Base-by-base conservation (phyloP, 1,140 invertebrate species). In the Drosophila tani region DNA sequence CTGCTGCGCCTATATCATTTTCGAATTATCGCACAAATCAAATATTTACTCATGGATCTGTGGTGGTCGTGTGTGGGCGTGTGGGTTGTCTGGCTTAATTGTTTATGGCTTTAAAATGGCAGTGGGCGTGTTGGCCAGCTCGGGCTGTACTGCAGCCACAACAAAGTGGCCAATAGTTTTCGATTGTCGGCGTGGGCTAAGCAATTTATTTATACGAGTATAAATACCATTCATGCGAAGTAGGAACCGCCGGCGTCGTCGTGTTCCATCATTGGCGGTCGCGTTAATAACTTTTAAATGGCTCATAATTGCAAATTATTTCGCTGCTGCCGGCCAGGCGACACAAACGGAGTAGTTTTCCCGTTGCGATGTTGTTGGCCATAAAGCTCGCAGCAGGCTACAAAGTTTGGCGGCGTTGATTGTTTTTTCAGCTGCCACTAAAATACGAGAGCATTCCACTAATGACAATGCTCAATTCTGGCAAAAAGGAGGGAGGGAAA, bases 241-340 rank as follows among this genome's bases (percentile, higher is more conserved):
- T 60, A 60, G 68, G 55, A 74, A 51, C 29, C 24, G n/a, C 11
- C 8, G 32, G 29, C 35, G 57, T 38, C 59, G 43, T 59, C 60
- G 50, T 65, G 62, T 64, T 79, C 71, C 62, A 70, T 81, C 68
- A 80, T 63, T 68, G 66, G 35, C 40, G 69, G 75, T 81, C 67
- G 79, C 63, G 74, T 79, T 88, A 84, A 88, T 85, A 90, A 90
- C 81, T 79, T 75, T 84, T 84, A 81, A 88, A 88, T 90, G 78
- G 84, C 81, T 69, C 66, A 51, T 85, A 90, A 88, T 90, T 90
- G 79, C 80, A 79, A 87, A 78, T 78, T 59, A 75, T 67, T 63
- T 56, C 53, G 64, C 62, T 50, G 43, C 14, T 56, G 32, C 38
- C 19, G 19, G 17, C 50, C 32, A 24, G 50, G 19, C 65, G 62